phyloP scores from a whole-genome alignment of 2,888 invertebrate species.

The Callyntrura sp. region DNA sequence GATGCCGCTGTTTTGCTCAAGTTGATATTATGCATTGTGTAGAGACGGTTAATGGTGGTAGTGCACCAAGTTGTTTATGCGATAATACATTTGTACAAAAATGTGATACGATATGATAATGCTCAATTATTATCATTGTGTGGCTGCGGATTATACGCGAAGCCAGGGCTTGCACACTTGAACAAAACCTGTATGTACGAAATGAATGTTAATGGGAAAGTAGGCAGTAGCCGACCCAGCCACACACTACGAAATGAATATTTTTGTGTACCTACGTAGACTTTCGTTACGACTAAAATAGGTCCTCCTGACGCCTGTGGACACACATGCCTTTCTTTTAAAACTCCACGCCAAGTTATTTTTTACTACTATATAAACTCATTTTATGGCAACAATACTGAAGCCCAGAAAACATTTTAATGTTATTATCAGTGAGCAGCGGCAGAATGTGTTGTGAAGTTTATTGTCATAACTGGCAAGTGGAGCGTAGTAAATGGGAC shows the following conservation, averaged over 20 bases:
- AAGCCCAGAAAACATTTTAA: not conserved
- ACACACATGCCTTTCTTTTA: constrained; percentile 28
- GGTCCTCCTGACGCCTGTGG: constrained; percentile 9
- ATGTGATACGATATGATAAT: constrained; percentile 22
- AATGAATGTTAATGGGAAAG: no score
- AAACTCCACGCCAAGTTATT: not conserved
- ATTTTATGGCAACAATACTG: constrained; percentile 22
- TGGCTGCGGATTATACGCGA: not conserved
- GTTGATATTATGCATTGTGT: constrained; percentile 1
- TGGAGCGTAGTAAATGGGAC: constrained; percentile 35
- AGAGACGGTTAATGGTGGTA: not conserved
- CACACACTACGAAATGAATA: no score
- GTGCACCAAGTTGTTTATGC: constrained; percentile 28
- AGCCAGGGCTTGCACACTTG: not conserved
- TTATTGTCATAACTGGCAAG: constrained; percentile 53
- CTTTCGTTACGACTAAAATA: no score
- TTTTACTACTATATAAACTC: not conserved
- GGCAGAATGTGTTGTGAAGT: not conserved
- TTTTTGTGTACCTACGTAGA: no score
- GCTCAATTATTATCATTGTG: constrained; percentile 32
- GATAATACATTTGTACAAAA: not conserved
- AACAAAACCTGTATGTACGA: not conserved
- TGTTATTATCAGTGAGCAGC: not conserved
- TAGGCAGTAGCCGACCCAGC: no score
- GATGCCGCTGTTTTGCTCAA: constrained; percentile 56